Evolutionary conservation across 2,888 invertebrate genomes (phyloP).

Genomic region (Synergus japonicus): DNA sequence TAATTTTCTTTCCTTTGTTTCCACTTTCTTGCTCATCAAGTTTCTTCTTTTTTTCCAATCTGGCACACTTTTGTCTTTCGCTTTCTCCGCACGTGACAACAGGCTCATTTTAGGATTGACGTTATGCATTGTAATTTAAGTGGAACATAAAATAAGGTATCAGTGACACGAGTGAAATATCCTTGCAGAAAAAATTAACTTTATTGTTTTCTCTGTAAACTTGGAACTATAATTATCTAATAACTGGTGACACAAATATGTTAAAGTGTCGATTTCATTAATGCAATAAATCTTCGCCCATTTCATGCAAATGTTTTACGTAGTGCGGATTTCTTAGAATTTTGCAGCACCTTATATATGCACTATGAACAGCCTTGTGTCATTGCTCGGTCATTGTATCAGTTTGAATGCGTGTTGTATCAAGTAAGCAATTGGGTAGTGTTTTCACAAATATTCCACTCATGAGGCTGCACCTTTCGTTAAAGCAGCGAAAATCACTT

Average conservation of each 20-base stretch:
- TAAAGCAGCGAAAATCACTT: slow-evolving; percentile 8
- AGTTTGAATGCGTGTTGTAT: slow-evolving; percentile 17
- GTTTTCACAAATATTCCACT: slow-evolving; percentile 24
- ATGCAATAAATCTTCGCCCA: slow-evolving; percentile 3
- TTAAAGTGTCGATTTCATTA: slow-evolving; percentile 1
- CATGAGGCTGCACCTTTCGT: slow-evolving; percentile 19
- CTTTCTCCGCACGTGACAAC: slow-evolving; percentile 34
- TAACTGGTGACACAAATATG: neutral
- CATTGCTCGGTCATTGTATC: neutral
- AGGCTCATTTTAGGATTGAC: neutral
- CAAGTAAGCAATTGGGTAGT: neutral
- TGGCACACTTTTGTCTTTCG: slow-evolving; percentile 34
- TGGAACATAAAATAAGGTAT: neutral
- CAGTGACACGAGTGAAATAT: too few relatives aligned
- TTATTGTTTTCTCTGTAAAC: neutral
- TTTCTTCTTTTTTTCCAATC: slow-evolving; percentile 13
- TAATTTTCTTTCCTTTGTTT: slow-evolving; percentile 31
- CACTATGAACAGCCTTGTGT: slow-evolving; percentile 18
- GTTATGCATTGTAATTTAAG: neutral
- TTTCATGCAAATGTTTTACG: slow-evolving; percentile 27
- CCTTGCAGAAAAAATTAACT: too few relatives aligned
- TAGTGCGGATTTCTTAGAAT: slow-evolving; percentile 9
- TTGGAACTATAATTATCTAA: neutral
- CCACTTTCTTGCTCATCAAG: slow-evolving; percentile 33
- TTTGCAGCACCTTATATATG: neutral